A percentile compares a stretch with the other conserved stretches of the same genome.
Conservation (phyloP, 2,888 invertebrate species). For the Pristionchus entomophagus region DNA sequence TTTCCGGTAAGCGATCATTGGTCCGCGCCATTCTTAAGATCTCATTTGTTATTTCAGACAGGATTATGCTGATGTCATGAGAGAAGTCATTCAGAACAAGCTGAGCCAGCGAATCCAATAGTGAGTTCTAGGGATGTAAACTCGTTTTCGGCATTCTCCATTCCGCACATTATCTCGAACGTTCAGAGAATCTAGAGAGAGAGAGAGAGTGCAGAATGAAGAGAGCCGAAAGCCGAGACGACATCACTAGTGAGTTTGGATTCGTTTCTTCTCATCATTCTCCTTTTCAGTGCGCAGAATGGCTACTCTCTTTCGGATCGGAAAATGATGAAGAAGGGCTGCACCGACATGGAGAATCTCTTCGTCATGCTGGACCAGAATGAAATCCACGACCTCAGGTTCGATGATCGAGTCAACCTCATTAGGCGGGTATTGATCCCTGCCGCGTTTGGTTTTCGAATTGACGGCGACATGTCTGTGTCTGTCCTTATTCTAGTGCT, state of each 20-base stretch:
- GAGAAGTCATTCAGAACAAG: not conserved
- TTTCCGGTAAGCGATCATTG: too few species aligned
- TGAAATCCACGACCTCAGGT: constrained; percentile 29
- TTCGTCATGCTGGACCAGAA: not conserved
- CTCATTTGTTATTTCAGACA: too few species aligned
- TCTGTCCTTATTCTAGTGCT: too few species aligned
- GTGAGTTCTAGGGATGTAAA: too few species aligned
- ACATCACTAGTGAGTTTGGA: not conserved
- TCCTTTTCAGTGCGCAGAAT: not conserved
- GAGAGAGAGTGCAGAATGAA: too few species aligned
- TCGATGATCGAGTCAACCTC: not conserved
- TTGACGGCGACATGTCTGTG: too few species aligned
- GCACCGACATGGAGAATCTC: not conserved
- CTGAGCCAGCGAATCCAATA: not conserved
- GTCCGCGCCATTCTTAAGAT: too few species aligned
- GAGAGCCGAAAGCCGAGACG: too few species aligned
- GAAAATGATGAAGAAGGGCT: not conserved
- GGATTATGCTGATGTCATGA: constrained; percentile 31
- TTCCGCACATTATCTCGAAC: not conserved
- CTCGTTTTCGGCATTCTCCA: not conserved
- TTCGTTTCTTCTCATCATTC: not conserved
- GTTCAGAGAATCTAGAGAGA: not conserved
- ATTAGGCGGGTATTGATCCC: not conserved
- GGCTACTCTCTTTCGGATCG: not conserved
- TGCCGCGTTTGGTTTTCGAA: too few species aligned